Evolutionary conservation across 2,888 invertebrate genomes (phyloP).

Genomic region (Meliscaeva auricollis): DNA sequence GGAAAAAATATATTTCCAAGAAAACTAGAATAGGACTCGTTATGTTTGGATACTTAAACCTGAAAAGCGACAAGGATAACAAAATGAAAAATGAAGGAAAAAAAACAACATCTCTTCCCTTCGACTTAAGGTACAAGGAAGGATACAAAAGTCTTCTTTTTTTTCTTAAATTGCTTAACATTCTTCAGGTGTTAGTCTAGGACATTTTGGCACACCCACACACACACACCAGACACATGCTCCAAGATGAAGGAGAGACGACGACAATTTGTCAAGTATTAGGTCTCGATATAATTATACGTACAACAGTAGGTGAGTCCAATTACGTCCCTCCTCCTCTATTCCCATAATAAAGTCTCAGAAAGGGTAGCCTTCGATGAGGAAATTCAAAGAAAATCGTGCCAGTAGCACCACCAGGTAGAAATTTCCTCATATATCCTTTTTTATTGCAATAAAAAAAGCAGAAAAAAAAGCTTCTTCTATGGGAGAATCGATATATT

Average conservation of each 20-base stretch:
- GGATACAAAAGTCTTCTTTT: constrained; percentile 17
- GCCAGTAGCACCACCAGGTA: not conserved
- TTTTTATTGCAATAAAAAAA: not conserved
- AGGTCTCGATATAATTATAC: constrained; percentile 30
- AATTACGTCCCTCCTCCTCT: constrained; percentile 39
- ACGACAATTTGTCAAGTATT: constrained; percentile 28
- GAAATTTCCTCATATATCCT: not conserved
- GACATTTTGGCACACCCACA: constrained; percentile 14
- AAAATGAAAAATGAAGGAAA: constrained; percentile 28
- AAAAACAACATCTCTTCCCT: not conserved
- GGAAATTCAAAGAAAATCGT: constrained; percentile 26
- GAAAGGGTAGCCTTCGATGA: not conserved
- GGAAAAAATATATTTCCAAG: not conserved
- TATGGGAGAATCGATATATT: constrained; percentile 55
- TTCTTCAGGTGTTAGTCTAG: constrained; percentile 30
- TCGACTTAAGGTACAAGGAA: not conserved
- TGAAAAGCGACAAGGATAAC: constrained; percentile 46
- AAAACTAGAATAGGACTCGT: constrained; percentile 62
- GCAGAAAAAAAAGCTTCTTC: not conserved
- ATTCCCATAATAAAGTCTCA: constrained; percentile 27
- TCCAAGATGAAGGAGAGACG: constrained; percentile 11
- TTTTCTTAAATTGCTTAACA: constrained; percentile 28
- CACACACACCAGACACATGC: constrained; percentile 14
- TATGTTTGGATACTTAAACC: constrained; percentile 66
- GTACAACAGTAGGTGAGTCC: constrained; percentile 35